A percentile compares a stretch with the other conserved stretches of the same genome.
These are phyloP conservation scores for Troides oblongomaculatus DNA, from an alignment of 2,888 invertebrate species.

Conservation along the genomic window DNA sequence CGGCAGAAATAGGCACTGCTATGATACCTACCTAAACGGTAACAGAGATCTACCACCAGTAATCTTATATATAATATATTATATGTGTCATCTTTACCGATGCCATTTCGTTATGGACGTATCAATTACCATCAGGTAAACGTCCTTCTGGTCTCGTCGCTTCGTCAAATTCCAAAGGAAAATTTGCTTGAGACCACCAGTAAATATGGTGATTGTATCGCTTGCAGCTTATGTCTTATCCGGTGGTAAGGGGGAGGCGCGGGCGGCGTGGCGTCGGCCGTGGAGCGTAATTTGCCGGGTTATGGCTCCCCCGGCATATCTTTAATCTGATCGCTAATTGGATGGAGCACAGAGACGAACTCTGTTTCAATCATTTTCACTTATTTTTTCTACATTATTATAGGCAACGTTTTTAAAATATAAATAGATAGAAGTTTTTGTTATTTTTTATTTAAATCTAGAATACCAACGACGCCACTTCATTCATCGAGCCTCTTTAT, in stretches of 20 bases:
- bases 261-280: constrained; percentile 34
- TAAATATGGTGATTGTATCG: constrained; percentile 19
- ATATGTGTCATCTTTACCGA: too few species aligned
- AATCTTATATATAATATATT: too few species aligned
- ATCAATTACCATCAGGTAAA: too few species aligned
- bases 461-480: neutral
- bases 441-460: neutral
- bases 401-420: too few species aligned
- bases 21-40: too few species aligned
- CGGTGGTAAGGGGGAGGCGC: constrained; percentile 10
- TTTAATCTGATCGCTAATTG: constrained; percentile 81
- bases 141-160: too few species aligned
- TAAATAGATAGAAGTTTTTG: constrained; percentile 13
- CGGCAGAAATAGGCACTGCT: too few species aligned
- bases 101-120: too few species aligned
- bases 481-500: too few species aligned
- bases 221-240: constrained; percentile 30
- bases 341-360: constrained; percentile 66
- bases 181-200: neutral
- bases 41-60: too few species aligned
- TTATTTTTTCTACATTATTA: constrained; percentile 9
- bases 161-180: too few species aligned
- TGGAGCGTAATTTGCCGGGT: constrained; percentile 63
- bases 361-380: constrained; percentile 31
- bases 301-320: constrained; percentile 80